These are phyloP conservation scores for Peromyscus californicus DNA, from an alignment of 2,113 vertebrate species.

Conservation along the genomic window DNA sequence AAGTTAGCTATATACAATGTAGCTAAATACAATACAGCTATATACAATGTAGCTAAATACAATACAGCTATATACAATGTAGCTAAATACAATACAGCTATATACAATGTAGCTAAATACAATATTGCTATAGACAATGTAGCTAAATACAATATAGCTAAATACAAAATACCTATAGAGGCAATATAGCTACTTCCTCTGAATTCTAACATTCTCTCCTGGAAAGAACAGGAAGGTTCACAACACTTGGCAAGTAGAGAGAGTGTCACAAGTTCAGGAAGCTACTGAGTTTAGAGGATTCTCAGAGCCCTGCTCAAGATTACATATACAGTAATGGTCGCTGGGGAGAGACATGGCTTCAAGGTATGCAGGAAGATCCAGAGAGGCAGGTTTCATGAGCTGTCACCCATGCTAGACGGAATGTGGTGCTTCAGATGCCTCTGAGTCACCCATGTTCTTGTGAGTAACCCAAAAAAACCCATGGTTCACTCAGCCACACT, in stretches of 20 bases:
- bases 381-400: background rate
- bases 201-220: background rate
- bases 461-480: background rate
- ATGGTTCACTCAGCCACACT: background rate
- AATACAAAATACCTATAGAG: no score
- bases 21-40: no score
- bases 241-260: background rate
- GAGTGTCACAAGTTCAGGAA: background rate
- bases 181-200: background rate
- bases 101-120: no score
- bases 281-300: no score
- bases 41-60: no score
- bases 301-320: background rate
- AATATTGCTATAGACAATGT: no score
- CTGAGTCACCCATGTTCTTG: no score
- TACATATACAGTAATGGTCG: accelerated
- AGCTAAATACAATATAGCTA: no score
- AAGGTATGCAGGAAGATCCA: background rate
- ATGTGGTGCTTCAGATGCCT: background rate
- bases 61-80: no score
- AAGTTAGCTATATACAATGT: no score
- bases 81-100: no score
- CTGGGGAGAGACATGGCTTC: background rate
- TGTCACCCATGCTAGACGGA: no score
- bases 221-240: background rate